Conservation (phyloP, 2,888 invertebrate species). For the Torymus tubicola region DNA sequence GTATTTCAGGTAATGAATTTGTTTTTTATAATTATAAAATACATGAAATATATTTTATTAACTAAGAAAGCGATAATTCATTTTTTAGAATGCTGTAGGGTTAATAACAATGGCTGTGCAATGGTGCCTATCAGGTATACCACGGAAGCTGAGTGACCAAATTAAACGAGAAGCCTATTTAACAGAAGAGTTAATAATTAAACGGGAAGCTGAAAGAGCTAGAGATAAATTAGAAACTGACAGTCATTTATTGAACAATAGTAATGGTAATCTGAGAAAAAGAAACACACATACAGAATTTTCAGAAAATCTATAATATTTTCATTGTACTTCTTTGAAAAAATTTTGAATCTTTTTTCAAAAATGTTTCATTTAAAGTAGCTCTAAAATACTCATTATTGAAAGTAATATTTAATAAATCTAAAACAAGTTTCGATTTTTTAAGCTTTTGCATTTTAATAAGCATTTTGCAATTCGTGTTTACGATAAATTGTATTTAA, state of each 20-base stretch:
- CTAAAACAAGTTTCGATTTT: too few species aligned
- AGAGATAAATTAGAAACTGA: conserved; percentile 18
- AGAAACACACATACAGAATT: conserved; percentile 31
- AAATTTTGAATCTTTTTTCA: too few species aligned
- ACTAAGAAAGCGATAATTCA: neutral
- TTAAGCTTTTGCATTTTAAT: too few species aligned
- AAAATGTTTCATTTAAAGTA: too few species aligned
- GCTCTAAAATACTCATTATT: too few species aligned
- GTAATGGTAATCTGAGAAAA: conserved; percentile 36
- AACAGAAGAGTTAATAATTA: conserved; percentile 85
- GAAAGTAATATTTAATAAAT: too few species aligned
- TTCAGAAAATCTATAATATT: conserved; percentile 8
- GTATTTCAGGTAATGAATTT: conserved; percentile 88
- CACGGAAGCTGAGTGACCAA: conserved; percentile 83
- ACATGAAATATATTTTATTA: neutral
- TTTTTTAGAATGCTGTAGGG: conserved; percentile 84
- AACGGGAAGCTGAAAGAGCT: conserved; percentile 81
- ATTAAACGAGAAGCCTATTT: conserved; percentile 85
- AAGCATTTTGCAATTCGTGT: too few species aligned
- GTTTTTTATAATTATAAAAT: neutral
- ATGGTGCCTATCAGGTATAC: conserved; percentile 88
- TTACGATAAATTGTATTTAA: too few species aligned
- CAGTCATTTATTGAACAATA: conserved; percentile 1
- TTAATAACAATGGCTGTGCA: conserved; percentile 84
- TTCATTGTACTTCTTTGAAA: too few species aligned